A percentile compares a stretch with the other conserved stretches of the same genome.
Conservation (phyloP, 2,113 vertebrate species). For the Eudyptes chrysolophus region DNA sequence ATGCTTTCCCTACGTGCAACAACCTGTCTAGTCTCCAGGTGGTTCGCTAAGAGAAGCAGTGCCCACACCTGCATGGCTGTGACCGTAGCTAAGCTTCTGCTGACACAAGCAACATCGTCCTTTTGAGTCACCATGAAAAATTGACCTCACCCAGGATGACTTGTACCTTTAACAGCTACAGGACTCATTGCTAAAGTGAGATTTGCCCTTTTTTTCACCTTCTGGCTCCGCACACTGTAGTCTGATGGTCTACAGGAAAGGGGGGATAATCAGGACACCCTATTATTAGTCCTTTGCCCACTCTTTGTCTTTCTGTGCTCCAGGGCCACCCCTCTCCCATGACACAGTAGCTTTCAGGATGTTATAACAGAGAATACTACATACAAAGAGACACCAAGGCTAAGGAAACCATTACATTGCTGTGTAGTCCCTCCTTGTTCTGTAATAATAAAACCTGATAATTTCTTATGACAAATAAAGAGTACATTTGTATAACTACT, state of each 20-base stretch:
- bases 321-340: neutral
- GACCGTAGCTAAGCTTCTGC: neutral
- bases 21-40: neutral
- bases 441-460: neutral
- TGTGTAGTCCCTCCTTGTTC: neutral
- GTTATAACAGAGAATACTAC: neutral
- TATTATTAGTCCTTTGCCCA: neutral
- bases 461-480: neutral
- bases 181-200: neutral
- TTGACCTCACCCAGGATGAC: slow-evolving; percentile 3
- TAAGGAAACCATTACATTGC: neutral
- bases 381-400: neutral
- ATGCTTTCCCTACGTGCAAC: neutral
- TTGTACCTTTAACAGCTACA: neutral
- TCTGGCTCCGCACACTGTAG: neutral
- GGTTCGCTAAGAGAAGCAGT: neutral
- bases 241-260: neutral
- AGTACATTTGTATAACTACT: neutral
- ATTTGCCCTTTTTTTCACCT: neutral
- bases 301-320: neutral
- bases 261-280: neutral
- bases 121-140: neutral
- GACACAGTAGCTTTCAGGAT: neutral
- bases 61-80: neutral
- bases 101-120: neutral